Percentiles rank a stretch among this genome's conserved stretches.
Evolutionary conservation across 1,140 invertebrate species (phyloP).

Genomic region (Aphaenogaster rudis): DNA sequence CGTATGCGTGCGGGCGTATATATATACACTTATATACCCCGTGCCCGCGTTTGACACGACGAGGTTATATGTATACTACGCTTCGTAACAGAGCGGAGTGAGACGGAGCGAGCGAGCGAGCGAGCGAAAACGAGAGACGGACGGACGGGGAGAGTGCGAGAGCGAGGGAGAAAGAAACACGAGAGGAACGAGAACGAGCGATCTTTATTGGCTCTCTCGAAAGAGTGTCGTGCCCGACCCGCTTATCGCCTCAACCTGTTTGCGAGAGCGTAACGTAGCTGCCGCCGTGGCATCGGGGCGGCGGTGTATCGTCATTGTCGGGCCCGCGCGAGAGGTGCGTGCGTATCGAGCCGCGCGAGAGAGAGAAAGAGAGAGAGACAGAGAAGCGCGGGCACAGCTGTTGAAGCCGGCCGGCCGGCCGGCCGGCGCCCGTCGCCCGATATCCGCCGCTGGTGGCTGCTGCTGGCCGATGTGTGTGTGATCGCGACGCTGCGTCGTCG

Average conservation of each 20-base stretch:
- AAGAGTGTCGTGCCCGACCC: slow-evolving; percentile 31
- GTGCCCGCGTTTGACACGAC: slow-evolving; percentile 55
- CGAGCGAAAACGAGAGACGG: neutral
- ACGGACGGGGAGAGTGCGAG: neutral
- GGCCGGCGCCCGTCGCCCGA: slow-evolving; percentile 57
- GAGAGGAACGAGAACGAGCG: neutral
- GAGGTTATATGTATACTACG: neutral
- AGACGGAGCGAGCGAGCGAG: neutral
- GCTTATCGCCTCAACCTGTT: slow-evolving; percentile 51
- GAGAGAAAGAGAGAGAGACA: slow-evolving; percentile 38
- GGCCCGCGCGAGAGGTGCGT: slow-evolving; percentile 28
- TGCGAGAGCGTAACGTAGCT: slow-evolving; percentile 34
- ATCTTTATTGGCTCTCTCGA: slow-evolving; percentile 50
- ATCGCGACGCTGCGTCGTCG: slow-evolving; percentile 26
- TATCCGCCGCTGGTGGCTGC: slow-evolving; percentile 31
- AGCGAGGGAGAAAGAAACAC: neutral
- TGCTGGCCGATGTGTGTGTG: slow-evolving; percentile 28
- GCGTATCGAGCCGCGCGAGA: slow-evolving; percentile 55
- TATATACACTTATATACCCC: neutral
- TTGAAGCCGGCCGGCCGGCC: slow-evolving; percentile 76
- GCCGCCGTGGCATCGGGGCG: slow-evolving; percentile 17
- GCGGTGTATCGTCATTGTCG: slow-evolving; percentile 9
- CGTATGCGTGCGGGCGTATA: slow-evolving; percentile 38
- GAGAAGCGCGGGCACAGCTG: slow-evolving; percentile 67
- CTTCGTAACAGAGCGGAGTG: neutral